Evolutionary conservation across 2,888 invertebrate species (phyloP).

Genomic region (Dasysyrphus albostriatus): DNA sequence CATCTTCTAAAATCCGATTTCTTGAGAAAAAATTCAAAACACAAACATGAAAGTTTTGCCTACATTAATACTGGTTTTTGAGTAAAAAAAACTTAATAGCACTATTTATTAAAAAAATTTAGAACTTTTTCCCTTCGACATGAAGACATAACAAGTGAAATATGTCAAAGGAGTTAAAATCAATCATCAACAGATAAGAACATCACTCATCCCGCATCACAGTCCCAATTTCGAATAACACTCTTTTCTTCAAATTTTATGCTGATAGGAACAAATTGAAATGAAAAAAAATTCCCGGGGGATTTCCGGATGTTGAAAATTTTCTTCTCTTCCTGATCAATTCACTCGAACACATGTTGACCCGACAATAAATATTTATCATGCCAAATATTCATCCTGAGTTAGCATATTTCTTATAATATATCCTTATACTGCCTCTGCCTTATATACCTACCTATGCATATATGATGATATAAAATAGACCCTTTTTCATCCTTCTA

Average conservation of each 20-base stretch:
- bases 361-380: slow-evolving; percentile 63
- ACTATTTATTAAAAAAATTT: too few species aligned
- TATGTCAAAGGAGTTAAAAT: not conserved
- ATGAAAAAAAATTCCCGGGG: slow-evolving; percentile 24
- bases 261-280: not conserved
- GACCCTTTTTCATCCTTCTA: slow-evolving; percentile 28
- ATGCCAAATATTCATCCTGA: slow-evolving; percentile 33
- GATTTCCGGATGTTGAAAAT: slow-evolving; percentile 46
- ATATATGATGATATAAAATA: not conserved
- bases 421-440: not conserved
- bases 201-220: slow-evolving; percentile 10
- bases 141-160: too few species aligned
- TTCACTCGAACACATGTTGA: slow-evolving; percentile 44
- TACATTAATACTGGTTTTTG: too few species aligned
- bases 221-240: not conserved
- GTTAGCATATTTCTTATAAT: slow-evolving; percentile 33
- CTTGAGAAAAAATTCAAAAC: too few species aligned
- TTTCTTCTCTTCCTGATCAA: slow-evolving; percentile 42
- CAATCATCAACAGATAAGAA: not conserved
- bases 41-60: too few species aligned
- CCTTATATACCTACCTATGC: not conserved
- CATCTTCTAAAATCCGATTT: too few species aligned
- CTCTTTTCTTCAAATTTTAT: not conserved
- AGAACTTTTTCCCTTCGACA: too few species aligned
- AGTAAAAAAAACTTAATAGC: too few species aligned